Evolutionary conservation across 2,888 invertebrate genomes (phyloP), one percentile per base, ranked within the genome.

Genomic region (Aspidiotus destructor): DNA sequence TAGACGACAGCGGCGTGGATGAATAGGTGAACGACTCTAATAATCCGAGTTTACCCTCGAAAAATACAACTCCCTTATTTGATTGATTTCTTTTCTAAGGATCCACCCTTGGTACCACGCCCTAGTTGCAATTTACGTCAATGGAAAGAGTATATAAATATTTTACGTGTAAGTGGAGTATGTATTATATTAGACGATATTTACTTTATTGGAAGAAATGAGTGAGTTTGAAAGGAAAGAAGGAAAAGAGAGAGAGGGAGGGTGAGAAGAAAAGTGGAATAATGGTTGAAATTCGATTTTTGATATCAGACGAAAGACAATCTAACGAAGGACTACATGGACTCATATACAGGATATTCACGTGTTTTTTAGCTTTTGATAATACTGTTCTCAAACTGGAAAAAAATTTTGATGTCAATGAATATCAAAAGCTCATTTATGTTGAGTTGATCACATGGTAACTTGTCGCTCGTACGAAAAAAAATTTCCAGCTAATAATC

Each of bases 1-100:
- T 67, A 60, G 67, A 67, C 57, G 44, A 60, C 52, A 67, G 67
- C 41, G 41, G 67, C 58, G 60, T 67, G 60, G 67, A 67, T 67
- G 67, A 67, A 58, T 67, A 67, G 67, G 67, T 67, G 67, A 67
- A 67, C 67, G 67, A 67, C 67, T 67, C 67, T 67, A 67, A 67
- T 67, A 67, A 67, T 67, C 58, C 67, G 67, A 67, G 60, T 67
- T 67, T 67, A 67, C 67, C 67, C 67, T 67, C 67, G 67, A 67
- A 67, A 67, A 67, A 67, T 67, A 67, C 67, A 48, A 67, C 67
- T 67, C 67, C 67, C 67, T 67, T 67, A 67, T 67, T 67, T 67
- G 67, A 67, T 67, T 67, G 67, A 67, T 67, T 67, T 67, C 67
- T 67, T 67, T 67, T 67, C 67, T 67, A 48, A 67, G 60, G 60